phyloP scores from a whole-genome alignment of 2,113 vertebrate species.

The Passer domesticus region DNA sequence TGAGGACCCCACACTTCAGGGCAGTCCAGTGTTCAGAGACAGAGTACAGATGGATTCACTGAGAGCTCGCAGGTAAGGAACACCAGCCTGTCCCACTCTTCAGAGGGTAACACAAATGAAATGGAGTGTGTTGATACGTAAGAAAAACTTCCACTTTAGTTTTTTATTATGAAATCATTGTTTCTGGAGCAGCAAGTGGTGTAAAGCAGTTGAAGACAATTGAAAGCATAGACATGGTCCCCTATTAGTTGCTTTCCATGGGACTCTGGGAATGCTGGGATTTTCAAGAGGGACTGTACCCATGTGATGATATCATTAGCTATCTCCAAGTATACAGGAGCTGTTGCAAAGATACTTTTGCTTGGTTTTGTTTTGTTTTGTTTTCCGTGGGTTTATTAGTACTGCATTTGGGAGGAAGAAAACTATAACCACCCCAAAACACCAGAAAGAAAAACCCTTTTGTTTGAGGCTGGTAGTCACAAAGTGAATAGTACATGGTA shows the following conservation, averaged over 20 bases:
- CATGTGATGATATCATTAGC: neutral
- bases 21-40: neutral
- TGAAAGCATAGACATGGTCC: neutral
- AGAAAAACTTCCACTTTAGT: neutral
- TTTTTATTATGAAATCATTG: neutral
- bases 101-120: neutral
- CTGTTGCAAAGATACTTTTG: neutral
- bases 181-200: neutral
- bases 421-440: neutral
- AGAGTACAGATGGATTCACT: neutral
- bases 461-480: rapidly evolving
- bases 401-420: neutral
- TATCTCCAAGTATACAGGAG: neutral
- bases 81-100: neutral
- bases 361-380: neutral
- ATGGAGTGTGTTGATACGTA: rapidly evolving
- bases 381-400: neutral
- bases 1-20: neutral
- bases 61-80: neutral
- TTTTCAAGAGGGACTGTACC: neutral
- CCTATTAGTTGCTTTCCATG: neutral
- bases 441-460: neutral
- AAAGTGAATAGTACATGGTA: neutral
- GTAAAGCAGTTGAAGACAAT: neutral
- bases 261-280: neutral